These are phyloP conservation scores for Ranitomeya imitator DNA, from an alignment of 2,113 vertebrate species.

Conservation along the genomic window DNA sequence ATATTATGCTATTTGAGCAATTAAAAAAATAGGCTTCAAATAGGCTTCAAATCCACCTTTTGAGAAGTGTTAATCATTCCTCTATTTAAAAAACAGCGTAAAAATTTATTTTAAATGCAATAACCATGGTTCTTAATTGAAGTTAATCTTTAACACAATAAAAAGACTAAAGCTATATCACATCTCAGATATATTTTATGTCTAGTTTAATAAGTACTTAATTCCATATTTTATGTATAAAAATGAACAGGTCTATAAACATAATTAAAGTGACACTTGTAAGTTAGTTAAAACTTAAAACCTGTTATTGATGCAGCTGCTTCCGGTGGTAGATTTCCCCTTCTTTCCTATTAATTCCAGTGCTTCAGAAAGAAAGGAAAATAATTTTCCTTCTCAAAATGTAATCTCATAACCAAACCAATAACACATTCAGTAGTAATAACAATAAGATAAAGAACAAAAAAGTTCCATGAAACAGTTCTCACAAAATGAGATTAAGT, in stretches of 20 bases:
- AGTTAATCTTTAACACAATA: not conserved
- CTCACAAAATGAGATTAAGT: constrained; percentile 26
- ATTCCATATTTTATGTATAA: not conserved
- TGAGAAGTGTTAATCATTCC: too few relatives aligned
- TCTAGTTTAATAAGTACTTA: not conserved
- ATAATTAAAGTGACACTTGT: constrained; percentile 4
- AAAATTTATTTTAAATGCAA: too few relatives aligned
- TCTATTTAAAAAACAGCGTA: too few relatives aligned
- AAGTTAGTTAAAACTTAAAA: constrained; percentile 1
- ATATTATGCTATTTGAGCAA: too few relatives aligned
- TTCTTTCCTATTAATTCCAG: constrained; percentile 21
- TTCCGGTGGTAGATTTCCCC: not conserved
- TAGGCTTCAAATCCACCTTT: too few relatives aligned
- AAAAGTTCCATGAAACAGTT: constrained; percentile 26
- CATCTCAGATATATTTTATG: not conserved
- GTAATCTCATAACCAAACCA: constrained; percentile 2
- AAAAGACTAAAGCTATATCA: not conserved
- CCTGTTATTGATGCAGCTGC: not conserved
- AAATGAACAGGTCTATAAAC: constrained; percentile 12
- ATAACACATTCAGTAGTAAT: constrained; percentile 35
- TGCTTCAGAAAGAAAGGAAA: not conserved
- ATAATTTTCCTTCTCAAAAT: not conserved
- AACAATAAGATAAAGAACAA: constrained; percentile 38
- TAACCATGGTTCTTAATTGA: too few relatives aligned
- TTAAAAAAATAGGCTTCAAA: too few relatives aligned